These are phyloP conservation scores for Mustelus asterias DNA, from an alignment of 2,113 vertebrate genomes.

Conservation along the genomic window DNA sequence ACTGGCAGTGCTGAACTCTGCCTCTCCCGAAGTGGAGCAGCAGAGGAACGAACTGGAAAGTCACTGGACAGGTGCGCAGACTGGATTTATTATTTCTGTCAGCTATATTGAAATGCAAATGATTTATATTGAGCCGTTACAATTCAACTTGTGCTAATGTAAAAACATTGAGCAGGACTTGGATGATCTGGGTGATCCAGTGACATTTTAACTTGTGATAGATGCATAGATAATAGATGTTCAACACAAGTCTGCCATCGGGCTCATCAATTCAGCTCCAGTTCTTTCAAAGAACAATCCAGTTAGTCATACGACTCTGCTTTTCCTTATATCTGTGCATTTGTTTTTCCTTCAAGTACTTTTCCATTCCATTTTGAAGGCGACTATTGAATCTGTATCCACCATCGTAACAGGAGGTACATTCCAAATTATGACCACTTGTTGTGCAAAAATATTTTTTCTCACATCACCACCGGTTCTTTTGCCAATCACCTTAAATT, in stretches of 20 bases:
- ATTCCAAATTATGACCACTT: background rate
- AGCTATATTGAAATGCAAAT: background rate
- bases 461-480: no score
- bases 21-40: constrained; percentile 66
- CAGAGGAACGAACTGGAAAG: constrained; percentile 80
- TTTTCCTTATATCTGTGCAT: background rate
- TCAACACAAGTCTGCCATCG: background rate
- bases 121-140: background rate
- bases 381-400: background rate
- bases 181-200: background rate
- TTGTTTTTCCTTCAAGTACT: background rate
- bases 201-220: background rate
- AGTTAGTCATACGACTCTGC: background rate
- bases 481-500: no score
- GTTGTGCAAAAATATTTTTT: background rate
- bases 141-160: background rate
- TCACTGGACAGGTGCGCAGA: constrained; percentile 79
- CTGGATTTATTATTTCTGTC: background rate
- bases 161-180: background rate
- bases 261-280: background rate
- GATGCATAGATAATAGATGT: background rate
- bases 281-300: background rate
- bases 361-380: background rate
- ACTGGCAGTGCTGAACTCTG: constrained; percentile 86
- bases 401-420: background rate